phyloP scores from a whole-genome alignment of 2,797 vertebrate species.

The Cryptoblepharus egeriae region DNA sequence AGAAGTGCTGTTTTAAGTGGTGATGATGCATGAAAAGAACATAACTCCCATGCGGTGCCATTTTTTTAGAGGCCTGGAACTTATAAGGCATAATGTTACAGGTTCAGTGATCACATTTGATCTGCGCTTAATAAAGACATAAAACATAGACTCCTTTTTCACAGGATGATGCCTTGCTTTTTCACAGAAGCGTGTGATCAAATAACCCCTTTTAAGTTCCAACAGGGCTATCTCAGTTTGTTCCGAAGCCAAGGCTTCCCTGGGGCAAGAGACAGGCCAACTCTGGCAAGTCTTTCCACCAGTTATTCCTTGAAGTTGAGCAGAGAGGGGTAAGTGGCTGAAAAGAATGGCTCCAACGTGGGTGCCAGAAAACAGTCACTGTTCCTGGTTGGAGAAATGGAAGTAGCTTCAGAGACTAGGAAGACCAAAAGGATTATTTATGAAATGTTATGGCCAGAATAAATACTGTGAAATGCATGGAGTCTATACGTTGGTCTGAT shows the following conservation, averaged over 20 bases:
- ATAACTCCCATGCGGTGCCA: neutral
- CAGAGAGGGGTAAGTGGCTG: neutral
- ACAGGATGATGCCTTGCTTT: constrained; percentile 7
- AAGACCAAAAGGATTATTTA: constrained; percentile 11
- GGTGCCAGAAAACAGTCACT: constrained; percentile 24
- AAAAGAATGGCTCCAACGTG: neutral
- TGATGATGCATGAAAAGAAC: neutral
- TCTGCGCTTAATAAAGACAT: neutral
- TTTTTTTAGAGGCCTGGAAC: neutral
- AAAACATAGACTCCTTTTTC: neutral
- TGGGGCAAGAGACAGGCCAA: neutral
- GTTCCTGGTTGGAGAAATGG: constrained; percentile 16
- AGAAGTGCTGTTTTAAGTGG: neutral
- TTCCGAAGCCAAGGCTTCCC: neutral
- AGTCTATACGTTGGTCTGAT: neutral
- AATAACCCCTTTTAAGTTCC: neutral
- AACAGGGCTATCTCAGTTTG: neutral
- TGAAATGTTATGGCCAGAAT: constrained; percentile 14
- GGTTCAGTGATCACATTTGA: neutral
- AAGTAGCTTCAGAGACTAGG: constrained; percentile 7
- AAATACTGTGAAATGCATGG: neutral
- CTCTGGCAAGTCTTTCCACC: neutral
- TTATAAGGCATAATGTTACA: neutral
- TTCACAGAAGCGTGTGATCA: neutral
- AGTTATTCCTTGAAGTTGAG: neutral